Evolutionary conservation across 2,797 vertebrate genomes (phyloP).

Genomic region (Sandelia bainsii): DNA sequence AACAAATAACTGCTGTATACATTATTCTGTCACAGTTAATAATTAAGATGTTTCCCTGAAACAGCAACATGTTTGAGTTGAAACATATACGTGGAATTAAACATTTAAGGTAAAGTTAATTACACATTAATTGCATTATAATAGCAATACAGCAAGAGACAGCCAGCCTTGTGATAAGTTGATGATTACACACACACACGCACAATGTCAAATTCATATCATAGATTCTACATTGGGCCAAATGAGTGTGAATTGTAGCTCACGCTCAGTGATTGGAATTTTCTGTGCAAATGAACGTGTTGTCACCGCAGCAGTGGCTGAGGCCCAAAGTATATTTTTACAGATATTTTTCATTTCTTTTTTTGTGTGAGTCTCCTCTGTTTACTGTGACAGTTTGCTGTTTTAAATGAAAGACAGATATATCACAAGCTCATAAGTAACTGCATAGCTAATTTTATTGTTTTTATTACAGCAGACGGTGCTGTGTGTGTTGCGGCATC

Average conservation of each 20-base stretch:
- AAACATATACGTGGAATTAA: neutral
- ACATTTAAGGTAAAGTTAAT: too few species aligned
- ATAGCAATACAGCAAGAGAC: too few species aligned
- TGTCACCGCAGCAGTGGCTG: neutral
- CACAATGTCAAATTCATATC: too few species aligned
- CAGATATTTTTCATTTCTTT: neutral
- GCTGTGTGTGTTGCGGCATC: neutral
- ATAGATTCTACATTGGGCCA: too few species aligned
- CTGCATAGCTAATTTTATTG: neutral
- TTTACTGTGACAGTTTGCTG: neutral
- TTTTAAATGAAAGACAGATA: neutral
- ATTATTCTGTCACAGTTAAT: neutral
- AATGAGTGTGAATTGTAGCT: neutral
- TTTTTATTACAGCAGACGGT: neutral
- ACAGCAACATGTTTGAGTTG: neutral
- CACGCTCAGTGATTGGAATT: too few species aligned
- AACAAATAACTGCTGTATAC: neutral
- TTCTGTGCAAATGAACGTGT: neutral
- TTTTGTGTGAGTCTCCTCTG: neutral
- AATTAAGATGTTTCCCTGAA: neutral
- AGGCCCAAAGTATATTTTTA: too few species aligned
- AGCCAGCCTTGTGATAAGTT: too few species aligned
- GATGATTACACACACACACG: too few species aligned
- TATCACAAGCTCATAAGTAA: neutral
- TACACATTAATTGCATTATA: too few species aligned